Conservation (phyloP, 2,113 vertebrate genomes). For the Hippocampus mohnikei region DNA sequence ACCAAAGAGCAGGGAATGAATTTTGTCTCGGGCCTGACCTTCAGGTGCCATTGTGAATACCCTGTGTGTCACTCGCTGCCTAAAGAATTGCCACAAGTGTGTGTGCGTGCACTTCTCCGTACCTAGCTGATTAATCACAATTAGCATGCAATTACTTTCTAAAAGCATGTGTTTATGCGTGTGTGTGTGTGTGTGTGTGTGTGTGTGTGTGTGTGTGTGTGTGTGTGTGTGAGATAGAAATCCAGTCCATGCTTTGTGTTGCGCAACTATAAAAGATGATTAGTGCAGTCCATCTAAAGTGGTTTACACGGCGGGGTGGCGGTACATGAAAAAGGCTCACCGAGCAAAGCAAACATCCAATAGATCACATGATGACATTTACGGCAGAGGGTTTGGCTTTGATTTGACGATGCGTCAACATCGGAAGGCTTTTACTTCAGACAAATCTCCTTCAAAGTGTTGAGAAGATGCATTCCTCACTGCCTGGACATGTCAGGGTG, state of each 20-base stretch:
- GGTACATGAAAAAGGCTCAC: slow-evolving; percentile 11
- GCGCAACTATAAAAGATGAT: slow-evolving; percentile 3
- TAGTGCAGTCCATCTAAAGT: background rate
- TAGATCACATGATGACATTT: background rate
- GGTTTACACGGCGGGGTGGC: slow-evolving; percentile 1
- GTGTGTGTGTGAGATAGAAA: background rate
- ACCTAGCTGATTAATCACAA: slow-evolving; percentile 49
- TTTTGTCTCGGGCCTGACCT: slow-evolving; percentile 19
- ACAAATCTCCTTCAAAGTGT: background rate
- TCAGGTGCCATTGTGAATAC: slow-evolving; percentile 27
- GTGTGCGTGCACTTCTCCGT: slow-evolving; percentile 11
- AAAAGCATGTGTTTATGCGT: slow-evolving; percentile 32
- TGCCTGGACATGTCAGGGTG: background rate
- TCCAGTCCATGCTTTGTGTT: background rate
- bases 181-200: background rate
- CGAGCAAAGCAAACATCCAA: slow-evolving; percentile 4
- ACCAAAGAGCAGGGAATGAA: slow-evolving; percentile 16
- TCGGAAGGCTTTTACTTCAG: background rate
- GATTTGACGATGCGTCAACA: background rate
- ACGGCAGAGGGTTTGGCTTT: background rate
- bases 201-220: background rate
- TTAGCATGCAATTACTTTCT: slow-evolving; percentile 36
- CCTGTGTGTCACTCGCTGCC: slow-evolving; percentile 19
- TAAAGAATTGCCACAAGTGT: slow-evolving; percentile 14
- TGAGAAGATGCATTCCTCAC: background rate